These are phyloP conservation scores for Parauchenoglanis punctatus DNA, from an alignment of 2,797 vertebrate species.

Conservation along the genomic window DNA sequence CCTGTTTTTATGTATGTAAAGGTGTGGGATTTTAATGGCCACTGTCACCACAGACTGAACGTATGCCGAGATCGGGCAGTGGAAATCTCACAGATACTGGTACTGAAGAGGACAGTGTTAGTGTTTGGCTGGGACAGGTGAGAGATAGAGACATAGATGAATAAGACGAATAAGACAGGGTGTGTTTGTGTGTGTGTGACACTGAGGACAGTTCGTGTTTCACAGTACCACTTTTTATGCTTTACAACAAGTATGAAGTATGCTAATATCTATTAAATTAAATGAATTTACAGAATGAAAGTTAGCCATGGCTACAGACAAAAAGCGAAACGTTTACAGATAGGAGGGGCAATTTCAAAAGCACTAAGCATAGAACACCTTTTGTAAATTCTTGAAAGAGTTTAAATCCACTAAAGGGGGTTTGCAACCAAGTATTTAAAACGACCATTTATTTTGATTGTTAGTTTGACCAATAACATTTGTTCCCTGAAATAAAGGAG, in stretches of 20 bases:
- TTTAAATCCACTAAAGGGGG: neutral
- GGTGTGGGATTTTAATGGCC: slow-evolving; percentile 83
- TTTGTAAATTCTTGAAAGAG: neutral
- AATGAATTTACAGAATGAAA: neutral
- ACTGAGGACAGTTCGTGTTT: neutral
- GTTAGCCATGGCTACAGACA: neutral
- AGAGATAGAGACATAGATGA: neutral
- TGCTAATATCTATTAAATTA: neutral
- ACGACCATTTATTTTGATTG: neutral
- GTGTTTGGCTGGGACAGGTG: slow-evolving; percentile 77
- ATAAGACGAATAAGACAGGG: neutral
- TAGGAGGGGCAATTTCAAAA: neutral
- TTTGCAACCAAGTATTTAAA: neutral
- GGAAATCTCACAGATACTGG: slow-evolving; percentile 74
- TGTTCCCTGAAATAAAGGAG: neutral
- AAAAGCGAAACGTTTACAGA: neutral
- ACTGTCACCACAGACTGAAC: slow-evolving; percentile 74
- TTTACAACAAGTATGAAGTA: neutral
- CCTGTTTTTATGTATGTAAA: slow-evolving; percentile 47
- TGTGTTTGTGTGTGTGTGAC: neutral
- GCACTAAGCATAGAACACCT: neutral
- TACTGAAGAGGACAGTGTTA: slow-evolving; percentile 71
- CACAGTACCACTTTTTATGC: neutral
- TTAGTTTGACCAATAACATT: neutral
- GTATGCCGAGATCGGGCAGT: slow-evolving; percentile 67